phyloP scores from a whole-genome alignment of 2,888 invertebrate species.

The Hoplodrina blanda region DNA sequence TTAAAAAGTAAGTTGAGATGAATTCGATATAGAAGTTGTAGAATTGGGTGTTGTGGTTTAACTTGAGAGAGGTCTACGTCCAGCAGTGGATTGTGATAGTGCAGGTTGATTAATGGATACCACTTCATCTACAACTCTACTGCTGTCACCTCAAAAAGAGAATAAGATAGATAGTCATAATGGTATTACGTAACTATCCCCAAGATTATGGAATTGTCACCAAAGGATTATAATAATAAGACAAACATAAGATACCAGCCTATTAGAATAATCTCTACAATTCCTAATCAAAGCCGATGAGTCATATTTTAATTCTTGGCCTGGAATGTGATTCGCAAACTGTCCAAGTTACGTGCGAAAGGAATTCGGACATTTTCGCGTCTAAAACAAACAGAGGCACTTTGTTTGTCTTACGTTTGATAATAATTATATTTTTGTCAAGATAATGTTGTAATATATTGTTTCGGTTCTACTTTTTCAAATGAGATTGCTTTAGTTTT shows the following conservation, averaged over 20 bases:
- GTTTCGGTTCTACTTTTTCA: neutral
- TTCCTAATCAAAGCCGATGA: conserved; percentile 43
- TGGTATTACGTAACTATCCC: too few species aligned
- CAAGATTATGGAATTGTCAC: too few species aligned
- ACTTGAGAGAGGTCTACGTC: too few species aligned
- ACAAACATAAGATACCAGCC: conserved; percentile 15
- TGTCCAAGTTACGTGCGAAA: conserved; percentile 46
- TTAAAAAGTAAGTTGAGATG: neutral
- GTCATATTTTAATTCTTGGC: conserved; percentile 43
- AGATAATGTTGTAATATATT: conserved; percentile 13
- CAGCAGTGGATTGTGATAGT: too few species aligned
- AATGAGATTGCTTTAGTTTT: neutral
- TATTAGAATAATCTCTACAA: conserved; percentile 17
- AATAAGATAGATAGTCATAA: too few species aligned
- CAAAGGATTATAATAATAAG: neutral
- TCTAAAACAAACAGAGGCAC: conserved; percentile 32
- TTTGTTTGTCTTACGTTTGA: conserved; percentile 31
- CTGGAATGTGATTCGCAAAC: conserved; percentile 62
- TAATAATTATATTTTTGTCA: conserved; percentile 11
- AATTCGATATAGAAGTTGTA: too few species aligned
- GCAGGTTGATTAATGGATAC: too few species aligned
- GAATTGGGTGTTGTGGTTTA: too few species aligned
- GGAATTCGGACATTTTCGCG: conserved; percentile 47
- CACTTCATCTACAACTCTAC: too few species aligned
- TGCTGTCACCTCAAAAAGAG: too few species aligned